Evolutionary conservation across 2,888 invertebrate species (phyloP).

Genomic region (Allygus modestus): DNA sequence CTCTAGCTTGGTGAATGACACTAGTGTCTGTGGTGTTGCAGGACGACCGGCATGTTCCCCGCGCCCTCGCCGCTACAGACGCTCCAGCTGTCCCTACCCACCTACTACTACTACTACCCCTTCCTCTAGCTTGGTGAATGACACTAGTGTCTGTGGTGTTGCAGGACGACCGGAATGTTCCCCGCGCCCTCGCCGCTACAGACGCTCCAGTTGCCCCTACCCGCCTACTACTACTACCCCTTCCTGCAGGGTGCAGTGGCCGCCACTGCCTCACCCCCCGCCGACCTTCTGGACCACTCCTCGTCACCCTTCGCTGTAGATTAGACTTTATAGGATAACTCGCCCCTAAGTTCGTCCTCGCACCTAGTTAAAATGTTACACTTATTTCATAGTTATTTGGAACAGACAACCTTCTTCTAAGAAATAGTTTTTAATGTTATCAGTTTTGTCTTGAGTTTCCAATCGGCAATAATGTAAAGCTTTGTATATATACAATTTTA

Average conservation of each 20-base stretch:
- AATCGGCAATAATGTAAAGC: too few relatives aligned
- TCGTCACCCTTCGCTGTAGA: conserved; percentile 13
- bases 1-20: background rate
- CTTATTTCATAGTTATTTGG: background rate
- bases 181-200: conserved; percentile 45
- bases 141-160: background rate
- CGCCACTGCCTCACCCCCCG: background rate
- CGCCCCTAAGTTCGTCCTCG: background rate
- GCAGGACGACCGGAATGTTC: conserved; percentile 3
- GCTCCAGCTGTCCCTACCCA: conserved; percentile 66
- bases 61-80: conserved; percentile 34
- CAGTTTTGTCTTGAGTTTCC: too few relatives aligned
- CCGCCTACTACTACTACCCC: conserved; percentile 67
- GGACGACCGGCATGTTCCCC: conserved; percentile 32
- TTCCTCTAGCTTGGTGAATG: conserved; percentile 17
- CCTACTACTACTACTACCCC: conserved; percentile 67
- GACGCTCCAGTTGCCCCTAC: conserved; percentile 66
- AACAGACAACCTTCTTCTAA: background rate
- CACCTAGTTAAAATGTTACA: background rate
- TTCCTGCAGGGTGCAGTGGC: conserved; percentile 16
- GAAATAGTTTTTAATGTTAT: too few relatives aligned
- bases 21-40: background rate
- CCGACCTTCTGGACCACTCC: background rate
- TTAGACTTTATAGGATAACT: background rate
- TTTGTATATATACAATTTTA: too few relatives aligned